These are phyloP conservation scores for Hymenopus coronatus DNA, from an alignment of 2,888 invertebrate genomes.

Conservation along the genomic window DNA sequence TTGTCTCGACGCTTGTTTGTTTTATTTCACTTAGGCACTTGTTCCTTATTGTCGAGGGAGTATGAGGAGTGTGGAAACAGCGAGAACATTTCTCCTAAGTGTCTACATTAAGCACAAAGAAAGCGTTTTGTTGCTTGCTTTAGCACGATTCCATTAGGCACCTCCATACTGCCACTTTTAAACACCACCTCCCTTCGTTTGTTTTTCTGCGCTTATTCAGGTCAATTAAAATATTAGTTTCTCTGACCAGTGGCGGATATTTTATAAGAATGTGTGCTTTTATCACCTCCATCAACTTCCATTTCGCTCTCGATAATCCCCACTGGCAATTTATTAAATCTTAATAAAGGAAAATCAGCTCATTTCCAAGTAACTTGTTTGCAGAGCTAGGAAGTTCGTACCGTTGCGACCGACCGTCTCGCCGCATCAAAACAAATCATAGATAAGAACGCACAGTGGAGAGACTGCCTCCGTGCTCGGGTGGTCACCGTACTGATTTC, in stretches of 20 bases:
- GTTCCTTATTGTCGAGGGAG: neutral
- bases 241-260: neutral
- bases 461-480: too few relatives aligned
- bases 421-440: too few relatives aligned
- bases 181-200: neutral
- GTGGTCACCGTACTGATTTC: too few relatives aligned
- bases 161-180: neutral
- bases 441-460: too few relatives aligned
- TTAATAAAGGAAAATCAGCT: too few relatives aligned
- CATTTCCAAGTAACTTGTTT: too few relatives aligned
- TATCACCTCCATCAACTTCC: too few relatives aligned
- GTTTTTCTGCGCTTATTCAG: neutral
- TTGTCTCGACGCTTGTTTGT: neutral
- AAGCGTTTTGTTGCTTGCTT: slow-evolving; percentile 6
- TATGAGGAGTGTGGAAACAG: neutral
- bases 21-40: neutral
- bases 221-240: slow-evolving; percentile 24
- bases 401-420: too few relatives aligned
- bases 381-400: too few relatives aligned
- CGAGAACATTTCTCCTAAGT: neutral
- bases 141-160: slow-evolving; percentile 23
- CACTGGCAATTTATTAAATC: too few relatives aligned
- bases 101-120: slow-evolving; percentile 1
- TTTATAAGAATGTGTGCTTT: too few relatives aligned
- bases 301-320: too few relatives aligned